Evolutionary conservation across 1,140 invertebrate species (phyloP).

Genomic region (Meloidogyne exigua): DNA sequence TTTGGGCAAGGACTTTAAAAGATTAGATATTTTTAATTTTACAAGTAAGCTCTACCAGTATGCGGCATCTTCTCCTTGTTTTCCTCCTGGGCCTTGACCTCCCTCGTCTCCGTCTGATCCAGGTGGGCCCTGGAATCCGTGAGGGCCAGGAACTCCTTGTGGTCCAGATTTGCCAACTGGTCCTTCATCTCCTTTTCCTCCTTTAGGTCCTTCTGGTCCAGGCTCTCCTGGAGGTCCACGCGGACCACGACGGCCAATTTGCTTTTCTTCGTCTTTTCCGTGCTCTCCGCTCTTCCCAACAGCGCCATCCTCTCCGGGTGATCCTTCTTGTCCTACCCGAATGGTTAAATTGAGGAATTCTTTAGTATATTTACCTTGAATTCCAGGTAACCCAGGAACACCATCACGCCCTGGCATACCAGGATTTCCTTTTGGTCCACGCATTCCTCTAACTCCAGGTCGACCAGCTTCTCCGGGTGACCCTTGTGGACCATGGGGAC

Average conservation of each 20-base stretch:
- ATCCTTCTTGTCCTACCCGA: slow-evolving; percentile 20
- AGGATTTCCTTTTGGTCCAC: slow-evolving; percentile 15
- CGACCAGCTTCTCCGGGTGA: slow-evolving; percentile 15
- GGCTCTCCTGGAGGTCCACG: slow-evolving; percentile 43
- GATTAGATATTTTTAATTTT: background rate
- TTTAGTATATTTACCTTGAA: slow-evolving; percentile 6
- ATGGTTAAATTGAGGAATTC: background rate
- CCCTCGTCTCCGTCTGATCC: slow-evolving; percentile 43
- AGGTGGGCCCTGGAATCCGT: slow-evolving; percentile 41
- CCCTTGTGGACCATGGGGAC: slow-evolving; percentile 21
- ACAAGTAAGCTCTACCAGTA: slow-evolving; percentile 19
- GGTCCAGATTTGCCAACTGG: slow-evolving; percentile 34
- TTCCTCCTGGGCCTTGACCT: slow-evolving; percentile 32
- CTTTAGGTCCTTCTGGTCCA: slow-evolving; percentile 33
- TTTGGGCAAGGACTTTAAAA: slow-evolving; percentile 21
- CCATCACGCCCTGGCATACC: slow-evolving; percentile 22
- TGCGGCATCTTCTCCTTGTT: slow-evolving; percentile 21
- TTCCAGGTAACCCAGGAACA: slow-evolving; percentile 20
- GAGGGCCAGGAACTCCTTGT: slow-evolving; percentile 34
- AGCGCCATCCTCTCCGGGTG: slow-evolving; percentile 38
- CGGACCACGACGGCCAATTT: slow-evolving; percentile 40
- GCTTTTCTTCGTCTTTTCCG: slow-evolving; percentile 49
- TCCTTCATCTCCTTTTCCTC: slow-evolving; percentile 39
- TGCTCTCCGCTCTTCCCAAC: slow-evolving; percentile 37
- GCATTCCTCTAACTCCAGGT: slow-evolving; percentile 24